These are phyloP conservation scores for Danio jaintianensis DNA, from an alignment of 2,797 vertebrate genomes.

Conservation along the genomic window DNA sequence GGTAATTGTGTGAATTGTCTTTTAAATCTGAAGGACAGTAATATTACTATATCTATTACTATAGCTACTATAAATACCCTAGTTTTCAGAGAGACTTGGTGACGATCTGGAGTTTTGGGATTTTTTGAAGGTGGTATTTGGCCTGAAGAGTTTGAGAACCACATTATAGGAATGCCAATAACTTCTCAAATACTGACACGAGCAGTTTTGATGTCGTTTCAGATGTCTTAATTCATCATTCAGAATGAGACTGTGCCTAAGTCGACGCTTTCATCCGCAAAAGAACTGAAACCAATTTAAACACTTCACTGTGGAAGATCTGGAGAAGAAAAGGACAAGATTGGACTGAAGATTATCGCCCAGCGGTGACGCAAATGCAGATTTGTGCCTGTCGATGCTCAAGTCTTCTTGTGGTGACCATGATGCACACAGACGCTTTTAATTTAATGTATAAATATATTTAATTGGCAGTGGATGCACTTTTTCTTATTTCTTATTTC, in stretches of 20 bases:
- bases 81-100: not conserved
- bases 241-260: slow-evolving; percentile 82
- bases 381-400: slow-evolving; percentile 92
- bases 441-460: slow-evolving; percentile 91
- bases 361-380: slow-evolving; percentile 80
- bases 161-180: slow-evolving; percentile 53
- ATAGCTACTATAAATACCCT: too few species aligned
- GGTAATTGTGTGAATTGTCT: not conserved
- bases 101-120: not conserved
- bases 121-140: not conserved
- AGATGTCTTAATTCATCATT: slow-evolving; percentile 75
- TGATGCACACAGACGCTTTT: slow-evolving; percentile 82
- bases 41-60: too few species aligned
- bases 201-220: slow-evolving; percentile 70
- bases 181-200: slow-evolving; percentile 63
- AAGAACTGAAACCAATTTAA: slow-evolving; percentile 51
- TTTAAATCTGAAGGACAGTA: too few species aligned
- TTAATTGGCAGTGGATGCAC: slow-evolving; percentile 88
- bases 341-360: slow-evolving; percentile 72
- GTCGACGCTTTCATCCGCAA: slow-evolving; percentile 76
- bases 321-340: slow-evolving; percentile 55
- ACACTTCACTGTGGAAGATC: slow-evolving; percentile 64
- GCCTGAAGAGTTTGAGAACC: slow-evolving; percentile 31
- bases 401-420: slow-evolving; percentile 86
- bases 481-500: slow-evolving; percentile 77